A percentile compares a stretch with the other conserved stretches of the same genome.
Evolutionary conservation across 92 coral and sea anemone genomes (phyloP).

Genomic region (Phenganax subtilis): DNA sequence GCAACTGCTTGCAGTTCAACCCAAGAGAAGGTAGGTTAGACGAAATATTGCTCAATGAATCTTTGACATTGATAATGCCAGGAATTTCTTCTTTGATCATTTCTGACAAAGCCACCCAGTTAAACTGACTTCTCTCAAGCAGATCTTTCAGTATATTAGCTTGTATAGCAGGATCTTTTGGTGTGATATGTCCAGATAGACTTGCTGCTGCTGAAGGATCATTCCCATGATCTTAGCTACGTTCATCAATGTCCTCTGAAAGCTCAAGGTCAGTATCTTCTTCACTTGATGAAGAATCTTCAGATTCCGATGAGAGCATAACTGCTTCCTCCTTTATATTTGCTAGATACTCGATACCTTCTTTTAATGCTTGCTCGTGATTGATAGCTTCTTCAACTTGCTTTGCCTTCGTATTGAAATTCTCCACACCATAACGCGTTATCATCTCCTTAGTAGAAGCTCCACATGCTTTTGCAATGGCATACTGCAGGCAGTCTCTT

Average conservation of each 20-base stretch:
- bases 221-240: not conserved
- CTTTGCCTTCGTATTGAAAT: not conserved
- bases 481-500: not conserved
- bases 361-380: conserved; percentile 2
- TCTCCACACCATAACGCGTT: not conserved
- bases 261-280: conserved; percentile 15
- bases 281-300: conserved; percentile 12
- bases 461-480: conserved; percentile 1
- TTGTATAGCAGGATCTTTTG: conserved; percentile 8
- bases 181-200: conserved; percentile 18
- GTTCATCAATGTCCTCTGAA: conserved; percentile 16
- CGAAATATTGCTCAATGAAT: not conserved
- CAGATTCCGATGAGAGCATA: conserved; percentile 5
- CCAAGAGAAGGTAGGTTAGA: not conserved
- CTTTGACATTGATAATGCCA: conserved; percentile 3
- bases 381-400: not conserved
- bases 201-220: conserved; percentile 10
- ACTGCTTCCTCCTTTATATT: conserved; percentile 8
- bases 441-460: not conserved
- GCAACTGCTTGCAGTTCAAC: conserved; percentile 5
- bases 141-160: conserved; percentile 5
- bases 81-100: conserved; percentile 7
- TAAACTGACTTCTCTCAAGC: conserved; percentile 7
- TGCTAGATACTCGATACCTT: not conserved
- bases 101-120: conserved; percentile 18